A percentile compares a stretch with the other conserved stretches of the same genome.
These are phyloP conservation scores for Eupithecia tripunctaria DNA, from an alignment of 2,888 invertebrate species.

Conservation along the genomic window DNA sequence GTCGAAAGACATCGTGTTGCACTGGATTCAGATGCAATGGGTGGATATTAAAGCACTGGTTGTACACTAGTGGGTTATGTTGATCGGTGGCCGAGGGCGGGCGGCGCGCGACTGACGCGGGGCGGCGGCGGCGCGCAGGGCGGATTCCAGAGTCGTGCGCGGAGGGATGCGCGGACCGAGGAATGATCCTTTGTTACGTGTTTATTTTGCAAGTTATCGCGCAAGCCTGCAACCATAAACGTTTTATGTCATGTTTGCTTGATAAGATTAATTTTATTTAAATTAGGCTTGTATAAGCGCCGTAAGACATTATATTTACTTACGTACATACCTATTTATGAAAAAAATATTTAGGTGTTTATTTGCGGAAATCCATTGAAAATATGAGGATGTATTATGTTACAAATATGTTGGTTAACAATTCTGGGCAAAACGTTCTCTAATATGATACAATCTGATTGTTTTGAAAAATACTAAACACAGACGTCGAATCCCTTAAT, in stretches of 20 bases:
- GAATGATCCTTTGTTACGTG: conserved; percentile 33
- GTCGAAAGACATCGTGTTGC: conserved; percentile 82
- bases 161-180: conserved; percentile 43
- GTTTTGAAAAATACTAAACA: too few relatives aligned
- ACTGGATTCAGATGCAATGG: conserved; percentile 7
- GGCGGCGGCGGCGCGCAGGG: conserved; percentile 52
- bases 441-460: not conserved
- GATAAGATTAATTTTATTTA: conserved; percentile 7
- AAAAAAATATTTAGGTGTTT: not conserved
- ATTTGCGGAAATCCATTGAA: not conserved
- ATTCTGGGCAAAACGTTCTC: not conserved
- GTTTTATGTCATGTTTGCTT: not conserved
- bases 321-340: not conserved
- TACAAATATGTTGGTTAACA: not conserved
- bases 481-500: too few relatives aligned
- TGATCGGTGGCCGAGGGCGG: conserved; percentile 68
- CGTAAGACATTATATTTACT: not conserved
- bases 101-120: conserved; percentile 66
- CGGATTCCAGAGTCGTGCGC: conserved; percentile 63
- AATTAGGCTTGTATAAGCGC: not conserved
- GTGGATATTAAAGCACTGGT: conserved; percentile 34
- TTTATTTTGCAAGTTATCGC: conserved; percentile 26
- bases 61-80: conserved; percentile 50
- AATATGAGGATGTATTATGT: not conserved
- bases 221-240: conserved; percentile 8